These are phyloP conservation scores for Sphaeridia pumilis DNA, from an alignment of 2,888 invertebrate genomes.

Conservation along the genomic window DNA sequence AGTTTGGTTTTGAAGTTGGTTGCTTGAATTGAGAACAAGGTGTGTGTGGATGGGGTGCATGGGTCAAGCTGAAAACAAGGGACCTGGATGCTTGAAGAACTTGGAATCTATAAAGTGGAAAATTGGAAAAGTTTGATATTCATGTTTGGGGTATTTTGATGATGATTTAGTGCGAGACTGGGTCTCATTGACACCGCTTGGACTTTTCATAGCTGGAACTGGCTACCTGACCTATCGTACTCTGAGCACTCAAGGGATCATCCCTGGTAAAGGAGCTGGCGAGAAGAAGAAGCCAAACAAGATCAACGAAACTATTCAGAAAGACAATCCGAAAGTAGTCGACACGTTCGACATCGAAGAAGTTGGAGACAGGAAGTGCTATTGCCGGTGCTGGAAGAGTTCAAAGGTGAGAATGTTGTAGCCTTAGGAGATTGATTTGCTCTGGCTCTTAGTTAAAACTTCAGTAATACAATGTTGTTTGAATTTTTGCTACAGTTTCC, in stretches of 20 bases:
- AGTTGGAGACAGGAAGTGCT: constrained; percentile 75
- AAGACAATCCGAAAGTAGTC: constrained; percentile 73
- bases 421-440: too few species aligned
- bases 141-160: too few species aligned
- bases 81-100: too few species aligned
- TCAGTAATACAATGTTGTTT: too few species aligned
- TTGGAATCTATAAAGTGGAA: too few species aligned
- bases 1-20: too few species aligned
- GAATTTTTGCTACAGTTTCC: constrained; percentile 74
- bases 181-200: constrained; percentile 68
- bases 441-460: too few species aligned
- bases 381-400: constrained; percentile 94
- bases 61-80: too few species aligned
- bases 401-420: constrained; percentile 74
- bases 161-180: constrained; percentile 55
- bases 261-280: not conserved
- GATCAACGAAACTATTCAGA: constrained; percentile 60
- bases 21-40: not conserved
- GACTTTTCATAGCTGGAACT: constrained; percentile 62
- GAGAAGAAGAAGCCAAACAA: constrained; percentile 12
- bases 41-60: too few species aligned
- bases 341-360: constrained; percentile 87
- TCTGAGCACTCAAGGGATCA: constrained; percentile 47
- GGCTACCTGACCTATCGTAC: constrained; percentile 69
- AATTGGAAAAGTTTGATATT: too few species aligned